Conservation (phyloP, 2,113 vertebrate species). For the Plectropomus leopardus region DNA sequence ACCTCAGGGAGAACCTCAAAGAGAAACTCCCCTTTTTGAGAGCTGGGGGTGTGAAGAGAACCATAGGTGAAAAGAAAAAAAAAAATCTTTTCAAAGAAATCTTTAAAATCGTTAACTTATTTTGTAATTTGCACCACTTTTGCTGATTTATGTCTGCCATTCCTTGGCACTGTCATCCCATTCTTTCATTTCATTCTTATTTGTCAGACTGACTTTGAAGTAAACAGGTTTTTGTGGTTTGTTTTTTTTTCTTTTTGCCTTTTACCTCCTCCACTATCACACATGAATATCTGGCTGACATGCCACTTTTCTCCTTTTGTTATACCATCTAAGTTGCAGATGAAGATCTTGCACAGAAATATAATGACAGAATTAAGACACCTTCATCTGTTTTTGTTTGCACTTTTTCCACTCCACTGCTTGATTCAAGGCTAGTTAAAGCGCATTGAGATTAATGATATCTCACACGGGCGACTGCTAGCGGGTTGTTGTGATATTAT, state of each 20-base stretch:
- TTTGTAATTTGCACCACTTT: background rate
- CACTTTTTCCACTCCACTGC: slow-evolving; percentile 6
- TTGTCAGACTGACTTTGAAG: slow-evolving; percentile 20
- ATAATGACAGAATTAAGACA: background rate
- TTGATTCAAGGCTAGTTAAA: slow-evolving; percentile 4
- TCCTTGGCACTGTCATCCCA: background rate
- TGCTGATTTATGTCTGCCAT: slow-evolving; percentile 2
- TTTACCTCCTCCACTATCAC: background rate
- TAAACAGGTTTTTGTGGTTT: no score
- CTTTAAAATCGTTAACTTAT: background rate
- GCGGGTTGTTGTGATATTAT: slow-evolving; percentile 3
- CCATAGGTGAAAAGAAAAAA: background rate
- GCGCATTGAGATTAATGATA: slow-evolving; percentile 26
- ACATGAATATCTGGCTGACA: background rate
- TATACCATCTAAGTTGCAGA: background rate
- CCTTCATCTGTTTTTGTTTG: slow-evolving; percentile 10
- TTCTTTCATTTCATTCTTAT: slow-evolving; percentile 15
- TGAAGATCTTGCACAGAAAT: background rate
- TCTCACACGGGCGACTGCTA: slow-evolving; percentile 8
- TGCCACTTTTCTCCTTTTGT: background rate
- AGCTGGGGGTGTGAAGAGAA: background rate
- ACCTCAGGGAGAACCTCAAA: slow-evolving; percentile 1
- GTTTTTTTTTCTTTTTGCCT: background rate
- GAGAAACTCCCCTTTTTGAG: background rate
- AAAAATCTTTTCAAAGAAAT: background rate